Percentiles rank a stretch among this genome's conserved stretches.
Evolutionary conservation across 2,113 vertebrate genomes (phyloP).

Genomic region (Eublepharis macularius): DNA sequence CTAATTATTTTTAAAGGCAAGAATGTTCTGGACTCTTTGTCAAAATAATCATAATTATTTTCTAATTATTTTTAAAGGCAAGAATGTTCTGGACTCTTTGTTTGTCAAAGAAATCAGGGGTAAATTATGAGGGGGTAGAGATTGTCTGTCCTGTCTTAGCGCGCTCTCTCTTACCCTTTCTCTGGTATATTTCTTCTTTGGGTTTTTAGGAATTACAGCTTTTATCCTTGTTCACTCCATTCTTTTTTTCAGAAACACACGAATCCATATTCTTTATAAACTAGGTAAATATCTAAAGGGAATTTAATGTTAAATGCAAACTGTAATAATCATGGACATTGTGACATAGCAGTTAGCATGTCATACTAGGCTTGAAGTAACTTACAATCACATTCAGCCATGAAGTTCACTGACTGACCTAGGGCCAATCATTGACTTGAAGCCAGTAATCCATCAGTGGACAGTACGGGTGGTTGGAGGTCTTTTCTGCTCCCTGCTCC

Average conservation of each 20-base stretch:
- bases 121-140: background rate
- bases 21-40: background rate
- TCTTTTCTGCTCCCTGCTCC: too few species aligned
- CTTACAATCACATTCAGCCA: too few species aligned
- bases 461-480: too few species aligned
- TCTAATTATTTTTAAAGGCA: background rate
- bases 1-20: background rate
- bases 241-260: background rate
- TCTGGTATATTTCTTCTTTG: background rate
- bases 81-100: background rate
- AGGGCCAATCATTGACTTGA: too few species aligned
- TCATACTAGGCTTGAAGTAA: too few species aligned
- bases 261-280: background rate
- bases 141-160: too few species aligned
- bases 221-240: background rate
- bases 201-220: background rate
- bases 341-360: too few species aligned
- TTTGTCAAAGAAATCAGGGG: background rate
- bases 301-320: background rate
- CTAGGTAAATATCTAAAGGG: background rate
- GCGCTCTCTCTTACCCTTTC: too few species aligned
- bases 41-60: slow-evolving; percentile 3
- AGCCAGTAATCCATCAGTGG: too few species aligned
- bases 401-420: too few species aligned
- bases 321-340: background rate